phyloP scores from a whole-genome alignment of 2,888 invertebrate species.

The Strigamia maritima region DNA sequence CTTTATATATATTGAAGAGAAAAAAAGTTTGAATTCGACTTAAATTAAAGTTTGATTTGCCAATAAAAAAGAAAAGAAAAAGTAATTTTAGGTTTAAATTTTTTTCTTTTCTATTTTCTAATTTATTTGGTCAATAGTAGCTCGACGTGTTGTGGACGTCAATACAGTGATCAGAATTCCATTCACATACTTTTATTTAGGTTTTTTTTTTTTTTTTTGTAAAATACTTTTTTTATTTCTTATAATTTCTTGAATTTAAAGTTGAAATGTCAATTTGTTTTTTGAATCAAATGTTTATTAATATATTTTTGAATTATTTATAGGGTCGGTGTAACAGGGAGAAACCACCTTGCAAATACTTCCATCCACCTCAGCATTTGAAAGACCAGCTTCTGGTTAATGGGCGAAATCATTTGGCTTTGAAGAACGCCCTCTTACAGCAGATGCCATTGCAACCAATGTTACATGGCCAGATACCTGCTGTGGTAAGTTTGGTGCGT shows the following conservation, averaged over 20 bases:
- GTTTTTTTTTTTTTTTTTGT: neutral
- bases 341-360: conserved; percentile 99
- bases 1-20: too few species aligned
- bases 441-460: conserved; percentile 92
- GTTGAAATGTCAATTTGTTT: neutral
- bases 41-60: neutral
- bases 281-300: neutral
- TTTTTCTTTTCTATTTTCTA: neutral
- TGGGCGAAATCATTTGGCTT: conserved; percentile 97
- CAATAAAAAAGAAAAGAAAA: neutral
- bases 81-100: neutral
- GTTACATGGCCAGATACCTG: conserved; percentile 86
- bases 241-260: neutral
- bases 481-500: conserved; percentile 68
- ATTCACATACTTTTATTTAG: neutral
- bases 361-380: conserved; percentile 99
- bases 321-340: conserved; percentile 99
- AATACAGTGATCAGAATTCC: neutral
- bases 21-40: neutral
- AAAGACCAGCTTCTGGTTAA: conserved; percentile 99
- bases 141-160: conserved; percentile 2
- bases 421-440: conserved; percentile 97
- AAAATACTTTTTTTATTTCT: neutral
- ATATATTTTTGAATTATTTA: conserved; percentile 50
- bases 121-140: neutral